Base-by-base conservation (phyloP, 2,113 vertebrate species). In the Verasper variegatus region DNA sequence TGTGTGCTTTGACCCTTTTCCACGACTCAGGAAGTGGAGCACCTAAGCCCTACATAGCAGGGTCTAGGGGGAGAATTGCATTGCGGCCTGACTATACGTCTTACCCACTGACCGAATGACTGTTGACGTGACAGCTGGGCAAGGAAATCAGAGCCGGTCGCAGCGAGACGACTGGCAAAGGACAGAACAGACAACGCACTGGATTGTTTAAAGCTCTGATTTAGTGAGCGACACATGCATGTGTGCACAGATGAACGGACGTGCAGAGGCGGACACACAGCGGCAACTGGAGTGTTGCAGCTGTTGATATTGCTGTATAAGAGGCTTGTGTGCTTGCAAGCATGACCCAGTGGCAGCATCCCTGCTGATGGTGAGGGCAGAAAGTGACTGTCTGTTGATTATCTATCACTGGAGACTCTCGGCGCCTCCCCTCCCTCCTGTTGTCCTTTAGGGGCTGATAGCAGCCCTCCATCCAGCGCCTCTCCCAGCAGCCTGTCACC, bases 1-100 rank as follows among this genome's bases (percentile, higher is more conserved):
- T 61, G 86, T 90, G 89, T 82, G 84, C 86, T 91, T 71, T 90
- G 90, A 93, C 89, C 87, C 82, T 82, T 83, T 88, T 87, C 86
- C 76, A 26, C 42, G 57, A 81, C 80, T 81, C 81, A 85, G 92
- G 88, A 90, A 90, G 85, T 76, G 52, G 70, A 78, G 62, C 79
- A 86, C 89, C 76, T 67, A 42, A 81, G 61, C 80, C 42, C 24
- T 21, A 17, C n/a, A 3, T 15, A 71, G 68, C 47, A 3, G 51
- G 21, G 27, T 78, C 64, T 31, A 6, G 51, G 68, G 68, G 70
- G 83, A 80, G 78, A 85, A 80, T 37, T 73, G 61, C 51, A n/a
- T 56, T 23, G 74, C 64, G 24, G 82, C 70, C 72, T 67, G 51
- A 59, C 68, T 59, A 5, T 68, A 42, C 23, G 59, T 56, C 78